Evolutionary conservation across 2,113 vertebrate genomes (phyloP).

Genomic region (Mus pahari): DNA sequence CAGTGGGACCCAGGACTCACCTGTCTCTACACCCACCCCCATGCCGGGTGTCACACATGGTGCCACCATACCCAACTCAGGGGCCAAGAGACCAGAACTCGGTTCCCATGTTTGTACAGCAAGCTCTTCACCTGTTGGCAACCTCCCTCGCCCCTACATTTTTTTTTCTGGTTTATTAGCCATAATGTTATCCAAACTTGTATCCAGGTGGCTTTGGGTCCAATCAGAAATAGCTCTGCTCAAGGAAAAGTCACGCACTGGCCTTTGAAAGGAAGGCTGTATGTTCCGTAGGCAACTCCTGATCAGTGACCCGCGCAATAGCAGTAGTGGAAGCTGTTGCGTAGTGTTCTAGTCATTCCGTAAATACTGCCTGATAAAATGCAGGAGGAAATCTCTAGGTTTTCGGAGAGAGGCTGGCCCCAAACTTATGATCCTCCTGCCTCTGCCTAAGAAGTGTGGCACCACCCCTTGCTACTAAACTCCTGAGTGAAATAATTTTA

Average conservation of each 20-base stretch:
- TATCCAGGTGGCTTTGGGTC: background rate
- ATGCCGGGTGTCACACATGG: background rate
- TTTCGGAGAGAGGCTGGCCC: background rate
- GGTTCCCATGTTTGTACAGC: background rate
- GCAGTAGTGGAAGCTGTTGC: background rate
- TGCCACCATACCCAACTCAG: background rate
- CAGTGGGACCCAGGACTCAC: background rate
- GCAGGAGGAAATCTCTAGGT: background rate
- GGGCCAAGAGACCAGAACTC: background rate
- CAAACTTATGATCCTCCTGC: background rate
- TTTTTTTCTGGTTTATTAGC: background rate
- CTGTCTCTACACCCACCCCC: too few relatives aligned
- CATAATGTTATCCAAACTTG: background rate
- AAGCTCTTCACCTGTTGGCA: background rate
- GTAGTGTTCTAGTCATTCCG: background rate
- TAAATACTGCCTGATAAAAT: background rate
- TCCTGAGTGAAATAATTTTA: background rate
- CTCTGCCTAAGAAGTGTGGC: background rate
- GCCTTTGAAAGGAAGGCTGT: background rate
- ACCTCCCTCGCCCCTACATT: background rate
- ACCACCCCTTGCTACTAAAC: background rate
- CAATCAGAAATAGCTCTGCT: constrained; percentile 23
- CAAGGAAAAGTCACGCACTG: constrained; percentile 10
- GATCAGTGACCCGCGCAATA: background rate
- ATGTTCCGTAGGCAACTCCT: constrained; percentile 34